These are phyloP conservation scores for Metacarcinus magister DNA, from an alignment of 2,888 invertebrate genomes.

Conservation along the genomic window DNA sequence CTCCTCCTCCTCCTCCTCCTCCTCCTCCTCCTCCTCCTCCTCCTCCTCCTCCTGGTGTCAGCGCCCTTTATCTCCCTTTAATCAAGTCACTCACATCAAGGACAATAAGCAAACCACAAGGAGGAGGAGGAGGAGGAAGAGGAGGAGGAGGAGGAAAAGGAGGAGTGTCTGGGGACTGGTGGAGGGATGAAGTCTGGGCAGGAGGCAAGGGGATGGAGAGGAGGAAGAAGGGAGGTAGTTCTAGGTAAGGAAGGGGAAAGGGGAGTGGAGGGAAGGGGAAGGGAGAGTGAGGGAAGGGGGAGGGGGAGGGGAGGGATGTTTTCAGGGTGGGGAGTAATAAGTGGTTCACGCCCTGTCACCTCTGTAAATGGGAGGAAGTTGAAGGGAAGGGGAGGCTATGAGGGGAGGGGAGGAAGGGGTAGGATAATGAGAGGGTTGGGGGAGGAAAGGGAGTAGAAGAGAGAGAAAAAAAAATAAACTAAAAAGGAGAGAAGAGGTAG, in stretches of 20 bases:
- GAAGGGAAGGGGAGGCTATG: background rate
- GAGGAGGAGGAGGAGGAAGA: background rate
- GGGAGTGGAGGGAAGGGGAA: background rate
- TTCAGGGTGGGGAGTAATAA: background rate
- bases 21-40: conserved; percentile 27
- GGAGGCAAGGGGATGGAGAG: no score
- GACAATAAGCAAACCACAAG: background rate
- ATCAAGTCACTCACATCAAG: conserved; percentile 15
- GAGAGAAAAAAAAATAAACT: no score
- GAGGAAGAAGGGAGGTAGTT: background rate
- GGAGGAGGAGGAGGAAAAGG: background rate
- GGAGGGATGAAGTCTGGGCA: background rate
- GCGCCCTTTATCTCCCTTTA: background rate
- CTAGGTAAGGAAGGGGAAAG: background rate
- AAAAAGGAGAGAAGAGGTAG: no score
- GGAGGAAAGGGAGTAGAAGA: background rate
- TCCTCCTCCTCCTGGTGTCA: conserved; percentile 26
- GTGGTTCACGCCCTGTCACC: no score
- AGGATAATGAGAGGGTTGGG: background rate
- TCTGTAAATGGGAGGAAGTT: conserved; percentile 5
- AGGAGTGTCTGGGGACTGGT: background rate
- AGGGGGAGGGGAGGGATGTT: background rate
- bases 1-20: background rate
- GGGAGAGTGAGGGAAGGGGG: background rate
- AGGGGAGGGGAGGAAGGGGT: background rate